Evolutionary conservation across 2,888 invertebrate genomes (phyloP).

Genomic region (Papilio demoleus): DNA sequence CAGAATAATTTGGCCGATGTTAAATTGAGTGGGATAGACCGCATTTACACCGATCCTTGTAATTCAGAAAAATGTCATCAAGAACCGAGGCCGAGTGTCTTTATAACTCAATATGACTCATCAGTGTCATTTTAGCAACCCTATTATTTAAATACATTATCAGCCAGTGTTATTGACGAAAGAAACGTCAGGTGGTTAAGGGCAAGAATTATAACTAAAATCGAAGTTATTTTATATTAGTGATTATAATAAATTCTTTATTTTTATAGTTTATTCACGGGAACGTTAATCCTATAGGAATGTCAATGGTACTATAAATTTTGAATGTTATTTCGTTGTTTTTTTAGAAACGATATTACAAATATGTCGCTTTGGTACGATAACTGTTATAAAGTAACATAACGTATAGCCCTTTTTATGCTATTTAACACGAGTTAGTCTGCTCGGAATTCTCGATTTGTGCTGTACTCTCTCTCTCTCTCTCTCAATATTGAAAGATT

Average conservation of each 20-base stretch:
- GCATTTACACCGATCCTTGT: constrained; percentile 33
- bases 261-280: neutral
- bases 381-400: neutral
- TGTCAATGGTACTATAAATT: constrained; percentile 28
- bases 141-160: constrained; percentile 26
- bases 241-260: constrained; percentile 11
- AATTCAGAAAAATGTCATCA: constrained; percentile 36
- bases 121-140: constrained; percentile 26
- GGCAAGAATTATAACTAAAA: constrained; percentile 7
- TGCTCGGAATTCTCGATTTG: too few relatives aligned
- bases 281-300: constrained; percentile 15
- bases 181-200: constrained; percentile 17
- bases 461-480: too few relatives aligned
- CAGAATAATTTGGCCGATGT: constrained; percentile 27
- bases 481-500: too few relatives aligned
- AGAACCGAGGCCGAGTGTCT: constrained; percentile 27
- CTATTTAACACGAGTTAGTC: too few relatives aligned
- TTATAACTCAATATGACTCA: constrained; percentile 34
- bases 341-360: constrained; percentile 45
- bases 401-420: too few relatives aligned
- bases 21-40: constrained; percentile 22
- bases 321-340: constrained; percentile 44
- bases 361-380: neutral
- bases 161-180: constrained; percentile 4
- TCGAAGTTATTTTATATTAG: neutral